These are phyloP conservation scores for Papilio protenor DNA, from an alignment of 2,888 invertebrate genomes.

Conservation along the genomic window DNA sequence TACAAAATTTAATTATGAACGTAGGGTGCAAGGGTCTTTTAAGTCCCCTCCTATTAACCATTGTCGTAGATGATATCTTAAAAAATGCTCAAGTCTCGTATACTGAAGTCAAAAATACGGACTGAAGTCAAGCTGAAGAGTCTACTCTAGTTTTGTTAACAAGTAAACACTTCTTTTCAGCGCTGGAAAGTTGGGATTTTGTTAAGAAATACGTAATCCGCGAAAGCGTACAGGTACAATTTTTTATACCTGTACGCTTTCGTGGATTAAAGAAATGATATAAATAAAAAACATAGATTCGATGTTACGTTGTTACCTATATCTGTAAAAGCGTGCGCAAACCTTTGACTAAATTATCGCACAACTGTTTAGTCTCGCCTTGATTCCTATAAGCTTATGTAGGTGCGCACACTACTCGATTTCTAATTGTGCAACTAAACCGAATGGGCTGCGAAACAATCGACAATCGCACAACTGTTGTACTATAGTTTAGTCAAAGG, in stretches of 20 bases:
- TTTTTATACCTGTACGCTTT: not conserved
- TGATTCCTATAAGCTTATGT: no score
- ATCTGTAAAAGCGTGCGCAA: not conserved
- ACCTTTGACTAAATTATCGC: no score
- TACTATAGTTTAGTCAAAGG: no score
- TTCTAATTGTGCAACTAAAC: no score
- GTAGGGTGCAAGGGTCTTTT: conserved; percentile 5
- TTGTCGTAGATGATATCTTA: conserved; percentile 16
- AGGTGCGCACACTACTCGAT: no score
- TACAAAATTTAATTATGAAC: conserved; percentile 20
- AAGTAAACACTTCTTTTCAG: conserved; percentile 20
- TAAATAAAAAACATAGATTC: not conserved
- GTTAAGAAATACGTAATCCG: not conserved
- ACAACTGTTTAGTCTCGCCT: no score
- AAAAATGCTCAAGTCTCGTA: conserved; percentile 5
- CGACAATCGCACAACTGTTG: no score
- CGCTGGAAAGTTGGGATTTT: conserved; percentile 8
- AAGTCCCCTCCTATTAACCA: conserved; percentile 23
- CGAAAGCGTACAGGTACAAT: not conserved
- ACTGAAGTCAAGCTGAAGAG: conserved; percentile 13
- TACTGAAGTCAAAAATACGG: not conserved
- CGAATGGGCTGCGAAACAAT: no score
- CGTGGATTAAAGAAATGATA: not conserved
- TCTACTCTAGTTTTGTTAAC: not conserved
- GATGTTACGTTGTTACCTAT: not conserved